Conservation (phyloP, 1,140 invertebrate genomes). For the Chironomus tepperi region DNA sequence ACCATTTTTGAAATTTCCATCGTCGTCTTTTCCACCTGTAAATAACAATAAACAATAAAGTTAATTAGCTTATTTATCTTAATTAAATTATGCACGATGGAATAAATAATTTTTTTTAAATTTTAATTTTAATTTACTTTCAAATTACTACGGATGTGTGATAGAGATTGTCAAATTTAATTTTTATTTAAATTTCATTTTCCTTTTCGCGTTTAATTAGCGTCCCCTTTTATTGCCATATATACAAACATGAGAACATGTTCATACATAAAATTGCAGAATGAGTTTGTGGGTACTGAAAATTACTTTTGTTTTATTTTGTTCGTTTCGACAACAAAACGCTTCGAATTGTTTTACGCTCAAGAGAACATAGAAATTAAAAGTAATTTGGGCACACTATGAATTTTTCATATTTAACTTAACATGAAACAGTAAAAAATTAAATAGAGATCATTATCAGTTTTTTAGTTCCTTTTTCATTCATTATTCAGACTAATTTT, state of each 20-base stretch:
- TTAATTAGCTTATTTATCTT: constrained; percentile 1
- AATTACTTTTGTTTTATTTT: not conserved
- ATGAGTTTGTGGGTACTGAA: too few species aligned
- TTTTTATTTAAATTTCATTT: constrained; percentile 12
- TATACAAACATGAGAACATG: too few species aligned
- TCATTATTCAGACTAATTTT: not conserved
- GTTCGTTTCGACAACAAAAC: constrained; percentile 1
- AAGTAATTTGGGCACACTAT: constrained; percentile 1
- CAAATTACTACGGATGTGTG: not conserved
- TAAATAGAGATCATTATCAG: constrained; percentile 18
- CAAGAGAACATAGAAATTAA: constrained; percentile 11
- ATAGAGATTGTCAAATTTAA: constrained; percentile 20
- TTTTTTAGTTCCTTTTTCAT: constrained; percentile 18
- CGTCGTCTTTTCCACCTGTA: constrained; percentile 38
- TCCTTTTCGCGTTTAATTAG: not conserved
- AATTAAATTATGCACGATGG: not conserved
- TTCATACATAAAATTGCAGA: too few species aligned
- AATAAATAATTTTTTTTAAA: not conserved
- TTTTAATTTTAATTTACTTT: not conserved
- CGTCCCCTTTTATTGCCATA: too few species aligned
- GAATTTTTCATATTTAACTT: not conserved
- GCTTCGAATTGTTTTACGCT: constrained; percentile 18
- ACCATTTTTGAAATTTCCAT: constrained; percentile 39
- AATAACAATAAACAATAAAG: constrained; percentile 19
- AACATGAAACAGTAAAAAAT: constrained; percentile 4